phyloP scores from a whole-genome alignment of 2,888 invertebrate species.

The Trissolcus brochymenae region DNA sequence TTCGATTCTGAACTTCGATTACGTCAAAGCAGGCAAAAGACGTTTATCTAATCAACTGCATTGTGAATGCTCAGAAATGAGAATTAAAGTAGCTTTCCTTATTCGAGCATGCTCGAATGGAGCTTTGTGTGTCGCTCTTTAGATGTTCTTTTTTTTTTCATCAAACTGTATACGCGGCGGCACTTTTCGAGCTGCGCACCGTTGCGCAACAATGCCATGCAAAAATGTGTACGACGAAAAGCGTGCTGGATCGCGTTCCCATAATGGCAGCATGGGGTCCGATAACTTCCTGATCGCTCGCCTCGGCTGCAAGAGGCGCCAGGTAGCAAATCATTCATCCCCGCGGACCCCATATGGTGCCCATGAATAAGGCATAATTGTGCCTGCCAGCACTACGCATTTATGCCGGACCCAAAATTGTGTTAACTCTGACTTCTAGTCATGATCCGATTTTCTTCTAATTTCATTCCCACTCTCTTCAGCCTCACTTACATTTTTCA shows the following conservation, averaged over 20 bases:
- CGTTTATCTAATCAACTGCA: constrained; percentile 22
- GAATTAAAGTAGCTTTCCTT: constrained; percentile 40
- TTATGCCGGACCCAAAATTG: constrained; percentile 20
- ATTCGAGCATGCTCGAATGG: constrained; percentile 6
- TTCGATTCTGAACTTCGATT: constrained; percentile 4
- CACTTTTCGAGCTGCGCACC: constrained; percentile 61
- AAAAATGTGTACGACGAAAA: constrained; percentile 65
- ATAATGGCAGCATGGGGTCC: constrained; percentile 66
- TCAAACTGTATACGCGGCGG: constrained; percentile 55
- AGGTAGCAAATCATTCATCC: constrained; percentile 61
- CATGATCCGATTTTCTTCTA: constrained; percentile 26
- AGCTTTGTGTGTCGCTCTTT: constrained; percentile 4
- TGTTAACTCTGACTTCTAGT: constrained; percentile 17
- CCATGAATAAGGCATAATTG: constrained; percentile 55
- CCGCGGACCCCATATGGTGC: constrained; percentile 59
- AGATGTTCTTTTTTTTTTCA: constrained; percentile 10
- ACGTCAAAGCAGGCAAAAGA: neutral
- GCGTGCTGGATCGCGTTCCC: constrained; percentile 68
- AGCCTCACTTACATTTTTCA: too few species aligned
- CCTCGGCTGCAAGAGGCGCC: constrained; percentile 63
- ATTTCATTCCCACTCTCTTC: constrained; percentile 12
- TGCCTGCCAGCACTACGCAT: constrained; percentile 29
- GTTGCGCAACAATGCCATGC: constrained; percentile 69
- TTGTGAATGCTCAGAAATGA: constrained; percentile 21
- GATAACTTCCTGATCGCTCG: constrained; percentile 56